A percentile compares a stretch with the other conserved stretches of the same genome.
Conservation (phyloP, 2,113 vertebrate species). For the Origma solitaria region DNA sequence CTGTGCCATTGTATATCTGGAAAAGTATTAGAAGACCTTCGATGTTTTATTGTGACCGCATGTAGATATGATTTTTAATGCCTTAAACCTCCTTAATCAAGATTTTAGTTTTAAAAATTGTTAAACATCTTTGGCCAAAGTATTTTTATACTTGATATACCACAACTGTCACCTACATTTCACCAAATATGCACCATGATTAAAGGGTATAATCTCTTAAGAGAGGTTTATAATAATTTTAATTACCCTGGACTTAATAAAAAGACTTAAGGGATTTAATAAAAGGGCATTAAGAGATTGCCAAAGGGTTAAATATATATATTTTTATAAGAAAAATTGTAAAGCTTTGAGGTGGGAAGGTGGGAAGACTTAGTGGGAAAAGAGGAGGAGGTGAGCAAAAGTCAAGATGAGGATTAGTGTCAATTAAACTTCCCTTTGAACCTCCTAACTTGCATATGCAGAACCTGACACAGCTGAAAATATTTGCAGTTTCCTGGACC, state of each 20-base stretch:
- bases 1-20: neutral
- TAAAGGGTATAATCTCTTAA: conserved; percentile 52
- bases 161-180: conserved; percentile 17
- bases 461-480: conserved; percentile 59
- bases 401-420: conserved; percentile 64
- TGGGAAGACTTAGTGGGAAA: conserved; percentile 59
- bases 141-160: conserved; percentile 33
- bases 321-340: conserved; percentile 55
- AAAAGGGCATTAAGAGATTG: conserved; percentile 64
- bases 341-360: conserved; percentile 60
- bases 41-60: neutral
- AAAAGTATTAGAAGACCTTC: neutral
- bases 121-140: conserved; percentile 4
- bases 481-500: conserved; percentile 45
- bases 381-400: conserved; percentile 61
- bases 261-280: conserved; percentile 59
- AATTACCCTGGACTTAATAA: conserved; percentile 60
- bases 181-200: conserved; percentile 45
- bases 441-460: conserved; percentile 49
- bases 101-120: neutral
- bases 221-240: conserved; percentile 57
- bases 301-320: conserved; percentile 62
- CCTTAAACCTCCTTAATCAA: conserved; percentile 15
- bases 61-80: conserved; percentile 1
- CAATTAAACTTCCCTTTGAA: conserved; percentile 64